phyloP scores from a whole-genome alignment of 2,797 vertebrate species.

The Tragelaphus oryx region DNA sequence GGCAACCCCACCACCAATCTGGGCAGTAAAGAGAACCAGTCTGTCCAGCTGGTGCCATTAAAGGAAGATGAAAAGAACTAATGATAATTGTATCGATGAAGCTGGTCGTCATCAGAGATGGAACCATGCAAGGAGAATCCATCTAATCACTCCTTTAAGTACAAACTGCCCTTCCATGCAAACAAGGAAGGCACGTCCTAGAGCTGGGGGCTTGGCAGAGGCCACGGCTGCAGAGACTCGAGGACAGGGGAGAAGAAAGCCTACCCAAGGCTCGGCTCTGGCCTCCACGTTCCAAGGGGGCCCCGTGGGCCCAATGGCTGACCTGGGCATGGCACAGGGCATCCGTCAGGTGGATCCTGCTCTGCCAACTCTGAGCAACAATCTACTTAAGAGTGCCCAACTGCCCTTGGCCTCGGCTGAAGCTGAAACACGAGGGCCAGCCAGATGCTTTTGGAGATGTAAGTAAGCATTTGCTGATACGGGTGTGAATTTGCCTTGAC shows the following conservation, averaged over 20 bases:
- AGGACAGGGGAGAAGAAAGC: slow-evolving; percentile 56
- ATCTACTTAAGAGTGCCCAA: slow-evolving; percentile 17
- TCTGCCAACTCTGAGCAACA: slow-evolving; percentile 46
- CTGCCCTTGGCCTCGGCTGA: neutral
- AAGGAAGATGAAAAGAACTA: slow-evolving; percentile 88
- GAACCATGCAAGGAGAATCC: slow-evolving; percentile 78
- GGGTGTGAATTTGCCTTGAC: neutral
- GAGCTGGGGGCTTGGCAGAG: slow-evolving; percentile 58
- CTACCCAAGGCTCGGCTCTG: slow-evolving; percentile 58
- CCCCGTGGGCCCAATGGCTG: slow-evolving; percentile 25
- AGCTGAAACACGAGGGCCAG: neutral
- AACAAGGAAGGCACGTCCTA: slow-evolving; percentile 76
- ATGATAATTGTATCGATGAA: slow-evolving; percentile 91
- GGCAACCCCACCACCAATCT: slow-evolving; percentile 84
- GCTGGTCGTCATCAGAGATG: slow-evolving; percentile 88
- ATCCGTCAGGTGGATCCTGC: slow-evolving; percentile 48
- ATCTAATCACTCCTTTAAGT: slow-evolving; percentile 78
- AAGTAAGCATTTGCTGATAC: neutral
- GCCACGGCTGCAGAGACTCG: slow-evolving; percentile 57
- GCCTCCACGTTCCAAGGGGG: neutral
- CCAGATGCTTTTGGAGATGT: neutral
- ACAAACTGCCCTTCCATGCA: slow-evolving; percentile 77
- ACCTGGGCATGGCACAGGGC: slow-evolving; percentile 18
- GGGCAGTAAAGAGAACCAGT: slow-evolving; percentile 83
- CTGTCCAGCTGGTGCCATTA: slow-evolving; percentile 88